These are phyloP conservation scores for Harpalus rufipes DNA, from an alignment of 2,888 invertebrate genomes.

Conservation along the genomic window DNA sequence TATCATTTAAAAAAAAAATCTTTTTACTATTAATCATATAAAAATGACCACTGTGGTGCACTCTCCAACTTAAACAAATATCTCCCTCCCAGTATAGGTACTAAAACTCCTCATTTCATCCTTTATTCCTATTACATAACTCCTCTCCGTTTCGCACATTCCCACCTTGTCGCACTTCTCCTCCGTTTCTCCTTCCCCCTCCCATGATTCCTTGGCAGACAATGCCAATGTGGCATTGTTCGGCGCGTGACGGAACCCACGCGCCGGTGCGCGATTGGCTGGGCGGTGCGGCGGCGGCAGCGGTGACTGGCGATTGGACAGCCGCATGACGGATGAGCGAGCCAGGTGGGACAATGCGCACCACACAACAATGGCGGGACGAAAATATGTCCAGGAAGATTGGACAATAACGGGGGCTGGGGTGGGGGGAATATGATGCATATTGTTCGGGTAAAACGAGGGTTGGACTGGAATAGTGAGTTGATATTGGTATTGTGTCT, in stretches of 20 bases:
- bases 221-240: conserved; percentile 43
- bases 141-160: no score
- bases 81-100: no score
- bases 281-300: conserved; percentile 12
- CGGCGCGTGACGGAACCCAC: conserved; percentile 74
- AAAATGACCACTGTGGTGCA: no score
- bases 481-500: no score
- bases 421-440: not conserved
- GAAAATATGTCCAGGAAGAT: conserved; percentile 38
- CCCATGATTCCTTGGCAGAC: not conserved
- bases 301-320: conserved; percentile 63
- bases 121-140: no score
- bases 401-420: not conserved
- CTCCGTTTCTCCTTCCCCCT: conserved; percentile 3
- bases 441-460: not conserved
- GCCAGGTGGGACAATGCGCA: conserved; percentile 55
- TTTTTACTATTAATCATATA: no score
- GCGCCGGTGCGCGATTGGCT: conserved; percentile 76
- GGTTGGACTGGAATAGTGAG: no score
- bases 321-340: conserved; percentile 65
- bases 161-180: not conserved
- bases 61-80: no score
- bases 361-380: conserved; percentile 55
- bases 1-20: no score
- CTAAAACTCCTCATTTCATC: no score